phyloP scores from a whole-genome alignment of 1,140 invertebrate species.

The Anthonomus grandis region DNA sequence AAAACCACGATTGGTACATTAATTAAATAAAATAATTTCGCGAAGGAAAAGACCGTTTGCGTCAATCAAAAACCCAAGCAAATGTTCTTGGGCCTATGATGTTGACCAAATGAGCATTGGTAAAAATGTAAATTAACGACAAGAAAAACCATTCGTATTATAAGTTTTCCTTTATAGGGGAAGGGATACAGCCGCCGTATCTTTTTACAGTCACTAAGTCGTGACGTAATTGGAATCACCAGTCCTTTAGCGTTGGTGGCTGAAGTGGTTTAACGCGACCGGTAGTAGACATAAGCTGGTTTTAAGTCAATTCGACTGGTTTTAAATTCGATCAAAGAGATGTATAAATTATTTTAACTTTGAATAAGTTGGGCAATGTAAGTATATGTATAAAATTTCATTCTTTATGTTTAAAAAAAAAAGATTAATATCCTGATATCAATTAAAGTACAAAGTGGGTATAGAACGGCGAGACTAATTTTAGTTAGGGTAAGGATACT shows the following conservation, averaged over 20 bases:
- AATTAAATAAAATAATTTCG: background rate
- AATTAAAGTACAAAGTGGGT: no score
- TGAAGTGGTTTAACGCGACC: no score
- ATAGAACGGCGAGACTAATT: no score
- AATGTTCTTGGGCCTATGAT: slow-evolving; percentile 23
- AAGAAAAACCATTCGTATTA: slow-evolving; percentile 22
- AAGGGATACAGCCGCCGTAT: slow-evolving; percentile 6
- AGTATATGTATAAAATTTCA: no score
- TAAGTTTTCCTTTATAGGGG: background rate
- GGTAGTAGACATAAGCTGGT: no score
- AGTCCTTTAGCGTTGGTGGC: background rate
- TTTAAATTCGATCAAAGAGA: no score
- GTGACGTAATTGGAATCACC: slow-evolving; percentile 26
- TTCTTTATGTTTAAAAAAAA: no score
- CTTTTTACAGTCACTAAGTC: slow-evolving; percentile 1
- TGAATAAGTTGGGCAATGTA: no score
- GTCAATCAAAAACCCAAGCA: slow-evolving; percentile 25
- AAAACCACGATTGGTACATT: background rate
- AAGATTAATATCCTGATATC: no score
- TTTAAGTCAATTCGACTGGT: no score
- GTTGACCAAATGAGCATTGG: slow-evolving; percentile 11
- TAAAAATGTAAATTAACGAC: background rate
- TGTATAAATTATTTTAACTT: no score
- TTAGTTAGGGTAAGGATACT: no score
- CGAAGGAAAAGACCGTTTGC: background rate